Conservation (phyloP, 2,888 invertebrate species). For the Thecophora atra region DNA sequence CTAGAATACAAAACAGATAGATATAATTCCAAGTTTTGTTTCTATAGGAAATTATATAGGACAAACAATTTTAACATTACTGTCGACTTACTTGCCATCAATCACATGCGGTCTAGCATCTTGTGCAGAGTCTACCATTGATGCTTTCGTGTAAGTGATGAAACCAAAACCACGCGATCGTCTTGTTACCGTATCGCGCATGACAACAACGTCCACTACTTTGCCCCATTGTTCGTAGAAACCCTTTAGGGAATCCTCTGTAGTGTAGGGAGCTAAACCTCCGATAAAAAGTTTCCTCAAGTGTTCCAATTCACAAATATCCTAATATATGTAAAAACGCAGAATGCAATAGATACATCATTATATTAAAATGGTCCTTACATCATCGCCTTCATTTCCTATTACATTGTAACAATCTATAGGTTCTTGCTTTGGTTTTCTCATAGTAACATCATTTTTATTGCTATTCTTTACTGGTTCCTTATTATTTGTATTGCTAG, state of each 20-base stretch:
- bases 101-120: slow-evolving; percentile 88
- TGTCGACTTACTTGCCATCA: slow-evolving; percentile 79
- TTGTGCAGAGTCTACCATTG: slow-evolving; percentile 97
- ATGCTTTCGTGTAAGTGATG: slow-evolving; percentile 91
- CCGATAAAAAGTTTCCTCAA: slow-evolving; percentile 94
- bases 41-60: too few relatives aligned
- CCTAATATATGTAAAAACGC: slow-evolving; percentile 47
- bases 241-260: slow-evolving; percentile 86
- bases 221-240: slow-evolving; percentile 98
- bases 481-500: not conserved
- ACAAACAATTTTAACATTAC: too few relatives aligned
- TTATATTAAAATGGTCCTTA: too few relatives aligned
- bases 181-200: slow-evolving; percentile 94
- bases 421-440: slow-evolving; percentile 12
- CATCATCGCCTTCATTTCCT: slow-evolving; percentile 48
- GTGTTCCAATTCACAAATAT: slow-evolving; percentile 71
- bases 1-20: slow-evolving; percentile 55
- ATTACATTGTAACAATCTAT: slow-evolving; percentile 10
- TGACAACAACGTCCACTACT: slow-evolving; percentile 95
- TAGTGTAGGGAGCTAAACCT: slow-evolving; percentile 91
- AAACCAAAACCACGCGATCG: slow-evolving; percentile 98
- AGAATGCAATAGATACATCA: not conserved
- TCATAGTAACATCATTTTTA: not conserved
- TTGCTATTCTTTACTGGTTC: not conserved
- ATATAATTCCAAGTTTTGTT: too few relatives aligned